Base-by-base conservation (phyloP, 2,888 invertebrate species). In the Willowsia nigromaculata region DNA sequence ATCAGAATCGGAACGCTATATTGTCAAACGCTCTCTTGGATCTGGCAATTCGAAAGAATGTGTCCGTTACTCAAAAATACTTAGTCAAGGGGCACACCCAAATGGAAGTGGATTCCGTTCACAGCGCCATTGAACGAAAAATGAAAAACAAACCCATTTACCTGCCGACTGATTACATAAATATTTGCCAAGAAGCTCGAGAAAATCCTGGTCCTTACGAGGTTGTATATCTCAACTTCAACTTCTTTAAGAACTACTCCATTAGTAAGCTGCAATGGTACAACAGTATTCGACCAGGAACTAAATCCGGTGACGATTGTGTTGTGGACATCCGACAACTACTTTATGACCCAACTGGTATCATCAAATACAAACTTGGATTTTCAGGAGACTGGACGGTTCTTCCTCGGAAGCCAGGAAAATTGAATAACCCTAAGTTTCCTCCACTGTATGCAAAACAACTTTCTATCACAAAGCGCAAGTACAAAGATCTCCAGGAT, bases 1-100 rank as follows among this genome's bases (percentile, higher is more conserved):
- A 90, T 53, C 93, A 93, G 90, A 93, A 93, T 88, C 56, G 92
- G 74, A 93, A 93, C 88, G 76, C 88, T 4, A 89, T 90, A 11
- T 18, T 93, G 76, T 90, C 93, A 0, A 93, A 92, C 88, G 93
- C 93, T n/a, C 89, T 93, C 30, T 88, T 93, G 33, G 68, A 91
- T 30, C 91, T 93, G 40, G 80, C 93, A 40, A 80, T 92, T 53
- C 65, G 91, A 81, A 83, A 91, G 18, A 91, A 92, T n/a, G 85
- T 91, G 33, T 83, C 81, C 1, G 91, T 93, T 65, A 86, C 88
- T 22, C 93, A 93, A 82, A 93, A 93, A 85, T 93, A 91, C 90
- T 91, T 93, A n/a, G 78, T 47, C 5, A 53, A 56, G 4, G 78
- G 78, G n/a, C 78, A 80, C 56, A 80, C 78, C 1, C 15, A 18